These are phyloP conservation scores for Megaptera novaeangliae DNA, from an alignment of 2,113 vertebrate genomes.

Conservation along the genomic window DNA sequence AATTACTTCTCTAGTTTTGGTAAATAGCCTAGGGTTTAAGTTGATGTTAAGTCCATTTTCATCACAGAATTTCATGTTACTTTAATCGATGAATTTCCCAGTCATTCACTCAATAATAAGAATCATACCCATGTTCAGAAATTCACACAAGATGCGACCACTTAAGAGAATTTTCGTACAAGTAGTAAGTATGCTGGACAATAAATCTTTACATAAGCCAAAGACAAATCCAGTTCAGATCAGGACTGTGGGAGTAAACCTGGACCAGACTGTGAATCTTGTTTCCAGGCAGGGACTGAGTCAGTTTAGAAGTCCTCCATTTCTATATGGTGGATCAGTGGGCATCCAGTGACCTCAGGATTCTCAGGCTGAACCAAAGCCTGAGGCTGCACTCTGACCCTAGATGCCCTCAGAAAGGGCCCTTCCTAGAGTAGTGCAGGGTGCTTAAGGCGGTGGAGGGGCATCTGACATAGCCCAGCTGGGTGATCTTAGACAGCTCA, in stretches of 20 bases:
- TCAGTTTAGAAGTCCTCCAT: not conserved
- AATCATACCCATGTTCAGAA: slow-evolving; percentile 5
- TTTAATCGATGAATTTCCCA: not conserved
- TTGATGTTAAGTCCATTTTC: slow-evolving; percentile 1
- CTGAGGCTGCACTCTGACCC: not conserved
- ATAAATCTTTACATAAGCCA: not conserved
- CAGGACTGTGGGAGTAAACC: not conserved
- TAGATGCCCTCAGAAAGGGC: not conserved
- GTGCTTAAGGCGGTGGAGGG: not conserved
- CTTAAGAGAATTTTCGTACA: not conserved
- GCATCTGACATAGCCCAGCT: not conserved
- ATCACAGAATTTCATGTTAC: not conserved
- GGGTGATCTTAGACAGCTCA: not conserved
- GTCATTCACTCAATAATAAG: not conserved
- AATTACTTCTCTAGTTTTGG: slow-evolving; percentile 16
- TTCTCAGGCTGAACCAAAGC: not conserved
- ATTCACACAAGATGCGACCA: not conserved
- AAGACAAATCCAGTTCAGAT: not conserved
- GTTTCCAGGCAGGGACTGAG: not conserved
- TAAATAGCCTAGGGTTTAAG: slow-evolving; percentile 1
- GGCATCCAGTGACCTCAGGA: not conserved
- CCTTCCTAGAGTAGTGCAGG: not conserved
- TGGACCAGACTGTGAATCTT: not conserved
- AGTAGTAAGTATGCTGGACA: not conserved
- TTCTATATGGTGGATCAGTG: not conserved